phyloP scores from a whole-genome alignment of 2,888 invertebrate species.

The Chirona hameri region DNA sequence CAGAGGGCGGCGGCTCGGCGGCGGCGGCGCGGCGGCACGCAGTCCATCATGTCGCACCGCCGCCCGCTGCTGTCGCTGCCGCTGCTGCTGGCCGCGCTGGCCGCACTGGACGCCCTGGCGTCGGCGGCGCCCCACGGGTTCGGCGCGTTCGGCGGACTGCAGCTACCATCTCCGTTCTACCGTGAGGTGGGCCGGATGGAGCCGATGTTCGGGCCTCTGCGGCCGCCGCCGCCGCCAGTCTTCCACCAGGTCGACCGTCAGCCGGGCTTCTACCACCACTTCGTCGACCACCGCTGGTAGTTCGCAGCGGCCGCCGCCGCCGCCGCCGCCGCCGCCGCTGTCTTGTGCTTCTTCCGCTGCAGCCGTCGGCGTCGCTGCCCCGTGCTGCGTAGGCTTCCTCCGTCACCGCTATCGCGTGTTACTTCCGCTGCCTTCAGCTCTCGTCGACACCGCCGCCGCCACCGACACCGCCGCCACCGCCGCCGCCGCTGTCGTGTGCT shows the following conservation, averaged over 20 bases:
- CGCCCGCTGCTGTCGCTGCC: not conserved
- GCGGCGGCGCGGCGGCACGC: not conserved
- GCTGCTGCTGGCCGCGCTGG: not conserved
- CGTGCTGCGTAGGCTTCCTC: too few relatives aligned
- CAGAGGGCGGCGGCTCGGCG: not conserved
- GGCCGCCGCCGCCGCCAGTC: not conserved
- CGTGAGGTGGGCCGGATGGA: not conserved
- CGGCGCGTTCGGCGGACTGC: not conserved
- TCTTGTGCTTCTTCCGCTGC: too few relatives aligned
- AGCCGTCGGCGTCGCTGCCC: too few relatives aligned
- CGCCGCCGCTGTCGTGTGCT: too few relatives aligned
- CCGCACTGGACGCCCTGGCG: not conserved
- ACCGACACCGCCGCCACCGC: too few relatives aligned
- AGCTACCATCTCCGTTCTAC: not conserved
- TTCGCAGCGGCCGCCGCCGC: not conserved
- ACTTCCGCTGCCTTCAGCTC: too few relatives aligned
- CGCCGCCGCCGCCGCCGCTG: not conserved
- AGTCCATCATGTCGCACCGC: not conserved
- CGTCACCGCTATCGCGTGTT: too few relatives aligned
- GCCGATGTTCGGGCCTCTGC: not conserved
- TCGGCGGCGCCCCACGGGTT: not conserved
- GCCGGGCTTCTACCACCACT: not conserved
- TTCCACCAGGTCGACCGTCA: not conserved
- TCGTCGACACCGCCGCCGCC: too few relatives aligned
- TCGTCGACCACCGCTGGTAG: not conserved